phyloP scores from a whole-genome alignment of 2,797 vertebrate species.

The Oceanodroma leucorhoa region DNA sequence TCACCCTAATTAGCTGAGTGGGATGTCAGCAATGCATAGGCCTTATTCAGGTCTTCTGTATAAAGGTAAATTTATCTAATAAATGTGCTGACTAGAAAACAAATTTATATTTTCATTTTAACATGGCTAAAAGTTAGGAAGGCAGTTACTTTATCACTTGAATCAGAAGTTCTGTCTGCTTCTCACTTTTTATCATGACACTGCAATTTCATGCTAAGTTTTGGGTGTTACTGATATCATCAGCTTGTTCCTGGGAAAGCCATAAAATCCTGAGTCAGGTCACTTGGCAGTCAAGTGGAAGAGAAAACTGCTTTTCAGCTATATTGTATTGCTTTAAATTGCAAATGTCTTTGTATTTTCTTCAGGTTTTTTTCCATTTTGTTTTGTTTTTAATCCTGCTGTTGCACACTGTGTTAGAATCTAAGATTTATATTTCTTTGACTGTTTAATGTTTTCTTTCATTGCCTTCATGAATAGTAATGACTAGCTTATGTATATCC shows the following conservation, averaged over 20 bases:
- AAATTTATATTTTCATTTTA: neutral
- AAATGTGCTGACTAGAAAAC: neutral
- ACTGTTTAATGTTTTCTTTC: slow-evolving; percentile 56
- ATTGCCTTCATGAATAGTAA: slow-evolving; percentile 59
- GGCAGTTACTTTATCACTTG: neutral
- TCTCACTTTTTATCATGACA: neutral
- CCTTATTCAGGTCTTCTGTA: neutral
- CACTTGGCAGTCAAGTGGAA: slow-evolving; percentile 59
- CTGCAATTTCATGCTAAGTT: neutral
- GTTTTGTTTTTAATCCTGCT: slow-evolving; percentile 40
- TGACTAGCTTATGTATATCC: slow-evolving; percentile 57
- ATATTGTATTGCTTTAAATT: slow-evolving; percentile 53
- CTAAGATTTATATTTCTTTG: slow-evolving; percentile 53
- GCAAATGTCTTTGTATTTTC: slow-evolving; percentile 47
- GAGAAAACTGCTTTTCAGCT: slow-evolving; percentile 38
- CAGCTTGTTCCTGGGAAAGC: slow-evolving; percentile 25
- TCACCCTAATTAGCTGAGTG: neutral
- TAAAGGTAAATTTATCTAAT: neutral
- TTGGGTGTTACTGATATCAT: neutral
- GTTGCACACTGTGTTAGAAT: slow-evolving; percentile 16
- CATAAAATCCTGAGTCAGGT: slow-evolving; percentile 48
- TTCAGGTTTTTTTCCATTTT: neutral
- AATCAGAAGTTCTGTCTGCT: neutral
- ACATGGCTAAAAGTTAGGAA: neutral
- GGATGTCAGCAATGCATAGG: neutral